Evolutionary conservation across 92 coral and sea anemone genomes (phyloP), one percentile per base, ranked within the genome.

Genomic region (Porites rus): DNA sequence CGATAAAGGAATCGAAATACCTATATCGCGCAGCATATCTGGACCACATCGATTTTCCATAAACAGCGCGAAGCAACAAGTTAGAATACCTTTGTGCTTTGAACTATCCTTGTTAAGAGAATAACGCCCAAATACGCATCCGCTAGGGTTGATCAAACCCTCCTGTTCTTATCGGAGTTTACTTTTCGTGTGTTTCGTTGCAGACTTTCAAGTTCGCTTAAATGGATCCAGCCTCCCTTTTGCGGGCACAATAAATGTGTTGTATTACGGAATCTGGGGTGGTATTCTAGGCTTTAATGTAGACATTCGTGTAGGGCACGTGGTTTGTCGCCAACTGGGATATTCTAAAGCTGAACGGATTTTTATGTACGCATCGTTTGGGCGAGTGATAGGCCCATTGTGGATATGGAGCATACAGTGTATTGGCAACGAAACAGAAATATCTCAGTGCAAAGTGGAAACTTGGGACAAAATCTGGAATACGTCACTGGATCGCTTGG

Each of bases 231-330:
- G 50, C 8, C 43, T 64, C 11, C 18, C 60, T n/a, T 38, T 19
- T 10, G 82, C 82, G 17, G 82, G 82, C 16, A 12, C 60, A 64
- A 78, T 74, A 17, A 75, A 84, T 73, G 59, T 84, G n/a, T 11
- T 28, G 50, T 73, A 84, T 21, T 25, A 84, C 21, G 82, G 88
- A 52, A 65, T 66, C 72, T 84, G 88, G 88, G 88, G 88, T 46
- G 59, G 79, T 3, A 17, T 84, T 52, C 38, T 21, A 1, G 67
- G 71, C n/a, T 1, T 20, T 65, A 5, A 14, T 65, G 17, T 74
- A 9, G 81, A 84, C 54, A 74, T 73, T 53, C 54, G 28, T 19
- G 82, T 13, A 20, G 82, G 79, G 46, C 62, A 84, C 74, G 88
- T 74, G 80, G 51, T 74, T 2, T 84, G 88, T 24, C 80, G 82